Base-by-base conservation (phyloP, 2,888 invertebrate genomes). In the Phortica okadai region DNA sequence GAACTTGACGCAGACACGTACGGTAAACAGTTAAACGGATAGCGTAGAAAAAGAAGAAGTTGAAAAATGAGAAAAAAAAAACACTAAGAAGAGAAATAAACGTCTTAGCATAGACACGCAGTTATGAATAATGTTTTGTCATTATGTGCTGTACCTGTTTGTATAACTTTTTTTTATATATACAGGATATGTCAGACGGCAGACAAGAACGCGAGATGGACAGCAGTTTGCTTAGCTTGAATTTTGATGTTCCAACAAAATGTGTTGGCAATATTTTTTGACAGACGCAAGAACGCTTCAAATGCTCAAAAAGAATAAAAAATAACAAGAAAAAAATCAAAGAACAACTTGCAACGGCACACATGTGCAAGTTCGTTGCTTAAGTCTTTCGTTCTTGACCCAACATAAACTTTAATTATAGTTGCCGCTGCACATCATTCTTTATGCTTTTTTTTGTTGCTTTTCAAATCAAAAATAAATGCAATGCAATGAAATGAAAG, bases 341-440 rank as follows among this genome's bases (percentile, higher is more conserved):
- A 16, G n/a, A 54, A 10, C 41, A 33, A 5, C 10, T 21, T 64
- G 10, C 11, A 11, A 25, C 33, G 14, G 21, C 11, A 25, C 5
- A 33, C 33, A 33, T 33, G 1, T 81, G 83, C 84, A 82, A 79
- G 77, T 54, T 84, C 78, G 82, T 84, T 80, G 81, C 80, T 79
- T 78, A 67, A 83, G 81, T 82, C 84, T 82, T 81, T 82, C 73
- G 80, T 77, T 79, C 21, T 44, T 16, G 21, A 16, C 10, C 44
- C 69, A 45, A 45, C 42, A 66, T 21, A 16, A 16, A 69, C 11
- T 45, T 45, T 45, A 69, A 69, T 45, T 69, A 25, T 45, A 69
- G 41, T 45, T 69, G 8, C 50, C 10, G 50, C 8, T 11, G 14
- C 50, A 11, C 50, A 50, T 14, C 8, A 8, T 50, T 50, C 50